These are phyloP conservation scores for Chlorops oryzae DNA, from an alignment of 1,140 invertebrate genomes.

Conservation along the genomic window DNA sequence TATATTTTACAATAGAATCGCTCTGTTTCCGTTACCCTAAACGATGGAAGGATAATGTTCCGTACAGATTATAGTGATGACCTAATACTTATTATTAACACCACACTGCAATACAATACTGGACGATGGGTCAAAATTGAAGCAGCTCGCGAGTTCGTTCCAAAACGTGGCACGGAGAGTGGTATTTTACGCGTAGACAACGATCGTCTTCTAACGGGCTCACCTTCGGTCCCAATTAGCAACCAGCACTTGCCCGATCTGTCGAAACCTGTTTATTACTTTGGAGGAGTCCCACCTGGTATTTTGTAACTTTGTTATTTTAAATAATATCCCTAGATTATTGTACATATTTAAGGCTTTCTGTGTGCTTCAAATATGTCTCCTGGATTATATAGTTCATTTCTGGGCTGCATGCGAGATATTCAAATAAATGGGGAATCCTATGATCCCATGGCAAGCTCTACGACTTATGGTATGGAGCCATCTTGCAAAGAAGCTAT, in stretches of 20 bases:
- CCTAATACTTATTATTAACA: slow-evolving; percentile 59
- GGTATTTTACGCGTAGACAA: slow-evolving; percentile 65
- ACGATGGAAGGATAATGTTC: slow-evolving; percentile 70
- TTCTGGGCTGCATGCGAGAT: slow-evolving; percentile 77
- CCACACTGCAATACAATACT: slow-evolving; percentile 69
- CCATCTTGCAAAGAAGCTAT: slow-evolving; percentile 57
- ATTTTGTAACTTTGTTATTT: slow-evolving; percentile 32
- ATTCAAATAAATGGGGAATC: slow-evolving; percentile 64
- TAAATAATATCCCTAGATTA: not conserved
- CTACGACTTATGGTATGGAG: slow-evolving; percentile 70
- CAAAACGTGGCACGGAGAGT: slow-evolving; percentile 53
- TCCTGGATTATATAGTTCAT: slow-evolving; percentile 53
- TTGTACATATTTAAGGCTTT: slow-evolving; percentile 20
- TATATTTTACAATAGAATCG: slow-evolving; percentile 57
- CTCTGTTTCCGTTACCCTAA: slow-evolving; percentile 69
- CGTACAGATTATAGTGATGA: slow-evolving; percentile 64
- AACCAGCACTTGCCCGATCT: slow-evolving; percentile 59
- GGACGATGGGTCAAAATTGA: slow-evolving; percentile 74
- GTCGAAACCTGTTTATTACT: slow-evolving; percentile 59
- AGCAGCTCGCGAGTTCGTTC: slow-evolving; percentile 55
- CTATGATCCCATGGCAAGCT: slow-evolving; percentile 54
- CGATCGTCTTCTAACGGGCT: slow-evolving; percentile 59
- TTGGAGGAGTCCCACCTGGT: slow-evolving; percentile 75
- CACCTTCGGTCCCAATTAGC: slow-evolving; percentile 55
- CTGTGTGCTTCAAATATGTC: slow-evolving; percentile 40